phyloP scores from a whole-genome alignment of 1,140 invertebrate species.

The Aphelinus atriplicis region DNA sequence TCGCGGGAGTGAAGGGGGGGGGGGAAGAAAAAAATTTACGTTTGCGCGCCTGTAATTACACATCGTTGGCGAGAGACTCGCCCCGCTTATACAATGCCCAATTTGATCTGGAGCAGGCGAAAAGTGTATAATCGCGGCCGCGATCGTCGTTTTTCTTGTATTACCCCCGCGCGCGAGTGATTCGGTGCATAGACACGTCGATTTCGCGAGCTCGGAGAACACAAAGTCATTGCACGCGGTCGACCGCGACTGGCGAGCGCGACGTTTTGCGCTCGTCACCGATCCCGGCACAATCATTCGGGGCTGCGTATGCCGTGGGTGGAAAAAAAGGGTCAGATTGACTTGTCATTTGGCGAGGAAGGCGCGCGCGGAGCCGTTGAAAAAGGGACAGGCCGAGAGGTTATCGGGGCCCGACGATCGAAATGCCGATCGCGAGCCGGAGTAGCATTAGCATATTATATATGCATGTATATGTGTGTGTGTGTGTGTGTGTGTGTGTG shows the following conservation, averaged over 20 bases:
- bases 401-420: slow-evolving; percentile 24
- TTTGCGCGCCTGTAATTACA: slow-evolving; percentile 2
- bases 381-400: not conserved
- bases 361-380: not conserved
- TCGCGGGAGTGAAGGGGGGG: too few relatives aligned
- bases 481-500: not conserved
- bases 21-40: slow-evolving; percentile 6
- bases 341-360: slow-evolving; percentile 30
- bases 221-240: not conserved
- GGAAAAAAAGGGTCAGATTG: slow-evolving; percentile 21
- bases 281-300: too few relatives aligned
- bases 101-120: too few relatives aligned
- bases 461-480: not conserved
- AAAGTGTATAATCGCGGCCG: too few relatives aligned
- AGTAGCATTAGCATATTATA: slow-evolving; percentile 6
- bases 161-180: too few relatives aligned
- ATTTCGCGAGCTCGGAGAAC: not conserved
- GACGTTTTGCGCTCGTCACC: too few relatives aligned
- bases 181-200: too few relatives aligned
- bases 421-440: slow-evolving; percentile 23
- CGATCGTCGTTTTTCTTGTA: too few relatives aligned
- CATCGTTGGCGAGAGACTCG: not conserved
- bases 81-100: too few relatives aligned
- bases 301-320: too few relatives aligned
- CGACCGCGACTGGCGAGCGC: too few relatives aligned